Conservation (phyloP, 2,113 vertebrate species). For the Anoplopoma fimbria region DNA sequence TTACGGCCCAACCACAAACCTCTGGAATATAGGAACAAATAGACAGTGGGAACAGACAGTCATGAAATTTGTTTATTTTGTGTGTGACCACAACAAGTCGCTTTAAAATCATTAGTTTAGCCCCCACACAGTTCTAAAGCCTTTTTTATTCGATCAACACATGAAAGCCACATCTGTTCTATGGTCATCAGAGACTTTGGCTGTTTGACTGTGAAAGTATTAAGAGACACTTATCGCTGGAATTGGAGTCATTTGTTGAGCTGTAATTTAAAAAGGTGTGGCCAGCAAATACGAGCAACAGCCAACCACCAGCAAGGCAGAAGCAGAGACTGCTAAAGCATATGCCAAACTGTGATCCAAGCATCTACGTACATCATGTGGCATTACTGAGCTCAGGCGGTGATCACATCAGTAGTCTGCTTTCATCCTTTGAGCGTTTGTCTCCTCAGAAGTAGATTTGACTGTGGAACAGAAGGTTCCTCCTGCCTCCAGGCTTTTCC, state of each 20-base stretch:
- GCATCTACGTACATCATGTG: slow-evolving; percentile 49
- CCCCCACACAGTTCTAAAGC: slow-evolving; percentile 36
- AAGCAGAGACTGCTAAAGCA: slow-evolving; percentile 22
- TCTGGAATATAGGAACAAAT: slow-evolving; percentile 55
- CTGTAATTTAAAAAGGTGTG: slow-evolving; percentile 26
- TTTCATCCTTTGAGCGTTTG: slow-evolving; percentile 63
- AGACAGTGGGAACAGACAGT: slow-evolving; percentile 58
- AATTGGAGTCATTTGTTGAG: slow-evolving; percentile 19
- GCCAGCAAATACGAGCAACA: slow-evolving; percentile 10
- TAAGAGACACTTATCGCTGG: neutral
- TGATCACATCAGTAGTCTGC: slow-evolving; percentile 57
- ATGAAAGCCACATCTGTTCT: slow-evolving; percentile 41
- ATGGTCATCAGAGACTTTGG: slow-evolving; percentile 17
- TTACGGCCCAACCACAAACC: slow-evolving; percentile 65
- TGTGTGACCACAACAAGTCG: slow-evolving; percentile 60
- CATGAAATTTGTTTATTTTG: slow-evolving; percentile 62
- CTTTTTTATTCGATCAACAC: slow-evolving; percentile 24
- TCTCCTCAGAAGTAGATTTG: slow-evolving; percentile 58
- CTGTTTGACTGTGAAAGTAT: slow-evolving; percentile 1
- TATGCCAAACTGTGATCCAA: slow-evolving; percentile 47
- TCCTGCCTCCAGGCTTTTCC: slow-evolving; percentile 68
- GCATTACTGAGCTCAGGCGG: slow-evolving; percentile 49
- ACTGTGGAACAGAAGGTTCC: slow-evolving; percentile 62
- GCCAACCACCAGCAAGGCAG: neutral
- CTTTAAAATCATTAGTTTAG: slow-evolving; percentile 67